Evolutionary conservation across 1,140 invertebrate genomes (phyloP), one percentile per base, ranked within the genome.

Genomic region (Micrasema longulum): DNA sequence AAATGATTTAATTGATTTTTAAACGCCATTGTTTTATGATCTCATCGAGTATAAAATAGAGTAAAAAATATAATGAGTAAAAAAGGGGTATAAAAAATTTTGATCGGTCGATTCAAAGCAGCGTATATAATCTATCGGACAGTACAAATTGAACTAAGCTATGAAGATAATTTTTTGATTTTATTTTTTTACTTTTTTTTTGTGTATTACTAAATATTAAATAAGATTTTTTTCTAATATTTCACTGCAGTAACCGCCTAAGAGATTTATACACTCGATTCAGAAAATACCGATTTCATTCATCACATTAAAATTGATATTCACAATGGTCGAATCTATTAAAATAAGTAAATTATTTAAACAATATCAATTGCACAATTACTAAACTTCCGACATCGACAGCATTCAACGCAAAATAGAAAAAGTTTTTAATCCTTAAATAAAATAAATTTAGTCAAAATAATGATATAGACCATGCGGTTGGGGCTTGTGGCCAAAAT

Each of bases 121-220:
- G 70, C 66, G 74, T 67, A 72, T 45, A 69, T 71, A 65, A 69
- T 52, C 68, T 71, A 75, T 75, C 41, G 68, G 69, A 75, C 69
- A 75, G 74, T 75, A 75, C 74, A 75, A 75, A 75, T 75, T 62
- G 53, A 70, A 75, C 74, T 75, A 75, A 69, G 62, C 67, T 72
- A 71, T 69, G 70, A 75, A 75, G 74, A 75, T 72, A 75, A 63
- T 75, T 75, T 75, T 75, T 75, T 70, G 74, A 66, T 72, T 75
- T 75, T 75, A 26, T 31, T 16, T 75, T 74, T 74, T 75, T 55
- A n/a, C 50, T 72, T 75, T 75, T 75, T 74, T 75, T 72, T 72
- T 50, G 26, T 70, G 23, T 63, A 45, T 70, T 43, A 53, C 57
- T 70, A 70, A 18, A 63, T 22, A 45, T 63, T 70, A 70, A 70